phyloP scores from a whole-genome alignment of 64 coral and sea anemone genomes.

The Porites australiensis region DNA sequence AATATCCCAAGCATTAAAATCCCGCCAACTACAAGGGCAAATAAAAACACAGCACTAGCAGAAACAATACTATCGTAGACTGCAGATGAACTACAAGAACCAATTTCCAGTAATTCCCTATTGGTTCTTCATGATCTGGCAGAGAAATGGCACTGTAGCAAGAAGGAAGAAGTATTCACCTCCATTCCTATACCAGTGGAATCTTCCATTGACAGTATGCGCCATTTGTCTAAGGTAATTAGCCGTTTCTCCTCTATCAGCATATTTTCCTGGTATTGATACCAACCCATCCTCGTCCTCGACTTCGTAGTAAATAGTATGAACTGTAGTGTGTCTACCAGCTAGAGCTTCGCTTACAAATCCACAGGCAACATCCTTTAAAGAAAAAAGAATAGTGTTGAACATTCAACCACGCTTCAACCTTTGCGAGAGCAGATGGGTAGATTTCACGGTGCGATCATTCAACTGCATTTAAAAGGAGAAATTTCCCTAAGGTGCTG shows the following conservation, averaged over 20 bases:
- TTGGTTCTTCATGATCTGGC: no score
- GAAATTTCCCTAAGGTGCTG: no score
- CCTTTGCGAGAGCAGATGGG: no score
- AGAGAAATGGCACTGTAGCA: neutral
- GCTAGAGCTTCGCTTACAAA: constrained; percentile 96
- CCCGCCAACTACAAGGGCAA: no score
- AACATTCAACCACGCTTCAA: no score
- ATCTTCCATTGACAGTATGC: constrained; percentile 84
- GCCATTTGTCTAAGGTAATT: constrained; percentile 82
- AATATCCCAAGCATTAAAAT: no score
- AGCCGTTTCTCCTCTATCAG: constrained; percentile 81
- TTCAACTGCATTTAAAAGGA: no score
- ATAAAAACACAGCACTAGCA: no score
- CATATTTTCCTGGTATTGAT: constrained; percentile 88
- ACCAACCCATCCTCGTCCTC: constrained; percentile 95
- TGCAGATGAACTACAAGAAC: no score
- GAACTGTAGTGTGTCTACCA: constrained; percentile 70
- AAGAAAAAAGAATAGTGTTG: neutral
- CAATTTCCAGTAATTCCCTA: no score
- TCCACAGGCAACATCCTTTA: constrained; percentile 90
- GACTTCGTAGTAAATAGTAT: constrained; percentile 97
- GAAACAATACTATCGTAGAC: no score
- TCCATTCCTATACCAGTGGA: constrained; percentile 97
- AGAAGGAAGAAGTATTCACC: constrained; percentile 36
- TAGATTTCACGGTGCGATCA: no score